Base-by-base conservation (phyloP, 2,888 invertebrate species). In the Aporophyla nigra region DNA sequence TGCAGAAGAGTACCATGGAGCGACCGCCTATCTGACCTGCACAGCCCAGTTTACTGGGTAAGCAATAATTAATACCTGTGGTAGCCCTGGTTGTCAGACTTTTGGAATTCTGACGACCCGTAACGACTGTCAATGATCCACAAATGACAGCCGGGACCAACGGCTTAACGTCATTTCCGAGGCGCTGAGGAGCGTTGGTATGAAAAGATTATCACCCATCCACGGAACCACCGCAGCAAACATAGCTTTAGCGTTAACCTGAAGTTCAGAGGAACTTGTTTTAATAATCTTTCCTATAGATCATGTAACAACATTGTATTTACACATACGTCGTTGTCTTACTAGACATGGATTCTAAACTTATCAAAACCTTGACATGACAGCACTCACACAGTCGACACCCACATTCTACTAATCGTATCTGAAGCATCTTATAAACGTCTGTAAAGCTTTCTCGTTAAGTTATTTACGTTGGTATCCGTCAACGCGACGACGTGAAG, bases 401-500 rank as follows among this genome's bases (percentile, higher is more conserved):
- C 54, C 46, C 24, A 76, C 67, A 83, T 58, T 68, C 62, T 40
- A 63, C 73, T 82, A 82, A 80, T 77, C 56, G 74, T 56, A 70
- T 66, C 61, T 59, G 40, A 72, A 86, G 58, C 69, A 70, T 70
- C 40, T 68, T 74, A 62, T 76, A 78, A 85, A 86, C 74, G 89
- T 90, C 92, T 92, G 89, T 84, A 90, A 80, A 87, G 82, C 69
- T 78, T 86, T 91, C 91, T 87, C 80, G 78, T 88, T 86, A 91
- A 90, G 94, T 93, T 96, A 96, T 96, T 96, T 95, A 95, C 91
- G 93, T 88, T 85, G 83, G 81, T 91, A 93, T 96, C 95, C 88
- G 90, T 96, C 95, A 95, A 86, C 94, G 90, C 87, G 76, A 75
- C 90, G 93, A 75, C 90, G 93, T 90, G 91, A 87, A 88, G 88